Base-by-base conservation (phyloP, 1,140 invertebrate species). In the Gryon sp. region DNA sequence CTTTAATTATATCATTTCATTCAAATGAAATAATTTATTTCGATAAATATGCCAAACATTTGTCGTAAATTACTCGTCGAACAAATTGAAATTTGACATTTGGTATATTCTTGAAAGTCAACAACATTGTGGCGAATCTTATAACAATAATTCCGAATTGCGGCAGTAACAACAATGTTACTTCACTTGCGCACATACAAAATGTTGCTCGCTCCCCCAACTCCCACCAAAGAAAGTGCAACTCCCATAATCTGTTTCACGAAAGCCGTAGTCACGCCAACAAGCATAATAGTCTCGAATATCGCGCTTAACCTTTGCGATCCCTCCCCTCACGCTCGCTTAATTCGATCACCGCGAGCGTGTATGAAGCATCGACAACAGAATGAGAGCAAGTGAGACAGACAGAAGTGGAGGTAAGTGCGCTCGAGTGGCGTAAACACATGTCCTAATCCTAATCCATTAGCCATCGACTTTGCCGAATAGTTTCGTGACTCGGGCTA, bases 401-500 rank as follows among this genome's bases (percentile, higher is more conserved):
- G 57, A 48, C 20, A 15, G 28, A 41, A 55, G 32, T n/a, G 45
- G 32, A 26, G 12, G 20, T 18, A 28, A 46, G 48, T 22, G 45
- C 48, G 12, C 55, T 75, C 30, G 72, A 75, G 55, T 75, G 46
- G 72, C 72, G 63, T 69, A 69, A 76, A 76, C 53, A 65, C 65
- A 60, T 70, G 74, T 70, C 66, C 66, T 72, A 76, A 76, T 76
- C 74, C 74, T 76, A 76, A 76, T 76, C 65, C 74, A 76, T 76
- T 76, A 76, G 74, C 66, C 65, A 63, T 76, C 60, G 74, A 68
- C 62, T 66, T 66, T 60, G 40, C 38, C 65, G 65, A 74, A 76
- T 76, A 70, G 65, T 66, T 76, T 60, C 74, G 74, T 76, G 74
- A 76, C 74, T 53, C 24, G 59, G 53, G 50, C 65, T 60, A 76